Evolutionary conservation across 2,888 invertebrate genomes (phyloP).

Genomic region (Apodemia duryi): DNA sequence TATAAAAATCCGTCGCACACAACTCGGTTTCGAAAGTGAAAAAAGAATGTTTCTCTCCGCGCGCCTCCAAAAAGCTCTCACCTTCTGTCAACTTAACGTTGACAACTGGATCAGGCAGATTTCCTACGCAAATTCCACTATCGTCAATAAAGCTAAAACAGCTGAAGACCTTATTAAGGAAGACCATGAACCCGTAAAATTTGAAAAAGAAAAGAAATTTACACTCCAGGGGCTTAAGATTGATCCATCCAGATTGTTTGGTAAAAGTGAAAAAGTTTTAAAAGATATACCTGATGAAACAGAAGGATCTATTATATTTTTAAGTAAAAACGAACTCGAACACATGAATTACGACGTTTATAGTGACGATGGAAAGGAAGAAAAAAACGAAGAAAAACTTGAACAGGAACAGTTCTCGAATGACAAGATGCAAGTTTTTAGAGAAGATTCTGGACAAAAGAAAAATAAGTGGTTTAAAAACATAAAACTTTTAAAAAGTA

Average conservation of each 20-base stretch:
- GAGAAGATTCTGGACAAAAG: slow-evolving; percentile 74
- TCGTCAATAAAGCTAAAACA: slow-evolving; percentile 61
- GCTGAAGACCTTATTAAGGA: slow-evolving; percentile 78
- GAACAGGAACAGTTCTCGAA: slow-evolving; percentile 63
- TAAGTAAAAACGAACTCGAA: slow-evolving; percentile 82
- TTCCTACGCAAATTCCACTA: slow-evolving; percentile 68
- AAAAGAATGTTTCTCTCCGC: slow-evolving; percentile 82
- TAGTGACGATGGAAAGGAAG: slow-evolving; percentile 72
- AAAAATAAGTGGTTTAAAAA: slow-evolving; percentile 84
- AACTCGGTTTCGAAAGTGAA: slow-evolving; percentile 81
- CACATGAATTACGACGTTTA: slow-evolving; percentile 80
- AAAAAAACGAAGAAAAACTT: slow-evolving; percentile 60
- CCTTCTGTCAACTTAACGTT: slow-evolving; percentile 82
- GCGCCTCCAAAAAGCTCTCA: slow-evolving; percentile 81
- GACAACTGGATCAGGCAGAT: slow-evolving; percentile 83
- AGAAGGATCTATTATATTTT: slow-evolving; percentile 83
- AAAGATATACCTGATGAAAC: slow-evolving; percentile 80
- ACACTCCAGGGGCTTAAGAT: slow-evolving; percentile 73
- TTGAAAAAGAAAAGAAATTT: slow-evolving; percentile 74
- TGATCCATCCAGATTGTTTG: slow-evolving; percentile 69
- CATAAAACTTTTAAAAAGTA: slow-evolving; percentile 73
- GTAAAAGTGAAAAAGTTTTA: slow-evolving; percentile 73
- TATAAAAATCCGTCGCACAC: slow-evolving; percentile 72
- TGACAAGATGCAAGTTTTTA: slow-evolving; percentile 73
- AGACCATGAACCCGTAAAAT: slow-evolving; percentile 72